A percentile compares a stretch with the other conserved stretches of the same genome.
These are phyloP conservation scores for Python bivittatus DNA, from an alignment of 2,113 vertebrate genomes.

Conservation along the genomic window DNA sequence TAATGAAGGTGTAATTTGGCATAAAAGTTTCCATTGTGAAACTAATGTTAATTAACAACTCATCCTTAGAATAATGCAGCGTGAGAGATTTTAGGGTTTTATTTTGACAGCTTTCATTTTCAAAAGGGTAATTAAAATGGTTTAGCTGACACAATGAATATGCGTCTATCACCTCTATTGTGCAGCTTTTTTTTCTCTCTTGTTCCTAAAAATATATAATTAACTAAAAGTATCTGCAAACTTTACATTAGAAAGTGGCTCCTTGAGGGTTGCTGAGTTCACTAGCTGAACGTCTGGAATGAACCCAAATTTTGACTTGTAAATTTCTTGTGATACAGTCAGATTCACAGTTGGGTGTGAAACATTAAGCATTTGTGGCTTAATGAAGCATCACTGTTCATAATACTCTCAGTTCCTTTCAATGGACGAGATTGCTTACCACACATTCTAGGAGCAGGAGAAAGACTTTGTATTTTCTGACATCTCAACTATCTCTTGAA, in stretches of 20 bases:
- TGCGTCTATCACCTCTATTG: not conserved
- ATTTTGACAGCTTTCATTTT: conserved; percentile 23
- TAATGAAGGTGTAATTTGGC: conserved; percentile 8
- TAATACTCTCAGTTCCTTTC: not conserved
- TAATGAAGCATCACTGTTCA: not conserved
- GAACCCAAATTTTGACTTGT: not conserved
- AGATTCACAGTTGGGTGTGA: not conserved
- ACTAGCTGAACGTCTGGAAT: not conserved
- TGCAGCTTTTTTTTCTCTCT: not conserved
- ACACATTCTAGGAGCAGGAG: not conserved
- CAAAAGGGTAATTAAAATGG: conserved; percentile 10
- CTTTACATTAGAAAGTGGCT: not conserved
- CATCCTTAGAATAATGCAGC: conserved; percentile 10
- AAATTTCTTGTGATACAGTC: not conserved
- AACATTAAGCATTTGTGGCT: not conserved
- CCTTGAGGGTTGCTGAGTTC: not conserved
- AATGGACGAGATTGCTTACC: not conserved
- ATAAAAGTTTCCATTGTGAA: not conserved
- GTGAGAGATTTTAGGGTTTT: not conserved
- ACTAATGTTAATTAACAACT: conserved; percentile 24
- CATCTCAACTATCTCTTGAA: not conserved
- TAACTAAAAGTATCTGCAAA: not conserved
- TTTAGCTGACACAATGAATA: not conserved
- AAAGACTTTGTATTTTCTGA: not conserved
- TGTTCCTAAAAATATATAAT: not conserved